Conservation (phyloP, 2,113 vertebrate genomes). For the Scalopus aquaticus region DNA sequence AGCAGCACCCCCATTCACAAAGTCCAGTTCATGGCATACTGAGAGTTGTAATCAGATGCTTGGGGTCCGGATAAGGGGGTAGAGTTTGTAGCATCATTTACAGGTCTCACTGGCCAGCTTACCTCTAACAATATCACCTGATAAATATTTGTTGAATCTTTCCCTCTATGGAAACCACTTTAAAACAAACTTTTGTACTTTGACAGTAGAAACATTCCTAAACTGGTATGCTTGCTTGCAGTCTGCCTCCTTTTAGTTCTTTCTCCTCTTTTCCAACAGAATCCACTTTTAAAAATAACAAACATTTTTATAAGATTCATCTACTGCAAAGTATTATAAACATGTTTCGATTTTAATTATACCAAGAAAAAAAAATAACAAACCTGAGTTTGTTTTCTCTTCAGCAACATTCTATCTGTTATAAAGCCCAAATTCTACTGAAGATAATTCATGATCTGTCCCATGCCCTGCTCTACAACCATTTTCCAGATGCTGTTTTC, state of each 20-base stretch:
- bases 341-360: no score
- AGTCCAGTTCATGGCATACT: no score
- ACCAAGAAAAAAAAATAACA: background rate
- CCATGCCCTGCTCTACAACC: background rate
- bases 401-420: background rate
- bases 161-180: background rate
- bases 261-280: background rate
- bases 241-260: background rate
- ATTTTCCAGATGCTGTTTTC: background rate
- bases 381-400: background rate
- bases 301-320: no score
- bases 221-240: background rate
- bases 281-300: background rate
- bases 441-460: background rate
- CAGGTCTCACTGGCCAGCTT: no score
- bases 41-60: no score
- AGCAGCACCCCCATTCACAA: no score
- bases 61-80: no score
- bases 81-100: no score
- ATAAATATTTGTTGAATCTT: background rate
- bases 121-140: background rate
- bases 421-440: background rate
- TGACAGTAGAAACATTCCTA: background rate
- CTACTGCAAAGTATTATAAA: no score
- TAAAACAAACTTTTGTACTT: background rate